phyloP scores from a whole-genome alignment of 2,113 vertebrate species.

The Petrocephalus zakoni region DNA sequence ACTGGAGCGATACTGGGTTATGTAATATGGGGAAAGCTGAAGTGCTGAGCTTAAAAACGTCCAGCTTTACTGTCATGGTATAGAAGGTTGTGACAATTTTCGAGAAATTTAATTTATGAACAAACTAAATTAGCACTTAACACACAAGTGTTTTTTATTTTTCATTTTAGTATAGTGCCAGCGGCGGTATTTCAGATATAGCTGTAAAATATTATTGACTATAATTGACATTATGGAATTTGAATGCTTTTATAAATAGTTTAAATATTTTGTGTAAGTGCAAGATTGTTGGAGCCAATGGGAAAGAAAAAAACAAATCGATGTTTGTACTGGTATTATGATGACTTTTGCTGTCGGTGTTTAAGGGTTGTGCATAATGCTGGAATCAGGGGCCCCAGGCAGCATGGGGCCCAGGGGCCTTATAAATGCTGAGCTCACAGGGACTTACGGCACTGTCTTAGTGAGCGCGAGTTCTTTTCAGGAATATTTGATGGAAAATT shows the following conservation, averaged over 20 bases:
- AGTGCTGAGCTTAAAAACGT: neutral
- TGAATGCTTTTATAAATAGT: neutral
- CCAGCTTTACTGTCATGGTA: neutral
- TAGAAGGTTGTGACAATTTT: neutral
- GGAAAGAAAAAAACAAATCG: neutral
- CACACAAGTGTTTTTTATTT: neutral
- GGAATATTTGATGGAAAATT: neutral
- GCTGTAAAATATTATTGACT: neutral
- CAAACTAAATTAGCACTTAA: neutral
- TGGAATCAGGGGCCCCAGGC: neutral
- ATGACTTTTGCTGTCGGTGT: neutral
- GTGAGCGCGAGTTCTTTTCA: neutral
- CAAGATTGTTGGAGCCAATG: neutral
- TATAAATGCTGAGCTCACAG: neutral
- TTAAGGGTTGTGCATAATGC: neutral
- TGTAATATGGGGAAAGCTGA: neutral
- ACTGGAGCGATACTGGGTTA: conserved; percentile 9
- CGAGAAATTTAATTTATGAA: neutral
- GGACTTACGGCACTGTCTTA: neutral
- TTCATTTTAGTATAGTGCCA: neutral
- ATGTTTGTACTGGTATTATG: neutral
- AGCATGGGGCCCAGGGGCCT: neutral
- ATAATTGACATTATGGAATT: neutral
- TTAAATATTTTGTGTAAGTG: neutral
- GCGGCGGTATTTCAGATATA: neutral